A percentile compares a stretch with the other conserved stretches of the same genome.
phyloP scores from a whole-genome alignment of 2,888 invertebrate species.

The Acronicta alni region DNA sequence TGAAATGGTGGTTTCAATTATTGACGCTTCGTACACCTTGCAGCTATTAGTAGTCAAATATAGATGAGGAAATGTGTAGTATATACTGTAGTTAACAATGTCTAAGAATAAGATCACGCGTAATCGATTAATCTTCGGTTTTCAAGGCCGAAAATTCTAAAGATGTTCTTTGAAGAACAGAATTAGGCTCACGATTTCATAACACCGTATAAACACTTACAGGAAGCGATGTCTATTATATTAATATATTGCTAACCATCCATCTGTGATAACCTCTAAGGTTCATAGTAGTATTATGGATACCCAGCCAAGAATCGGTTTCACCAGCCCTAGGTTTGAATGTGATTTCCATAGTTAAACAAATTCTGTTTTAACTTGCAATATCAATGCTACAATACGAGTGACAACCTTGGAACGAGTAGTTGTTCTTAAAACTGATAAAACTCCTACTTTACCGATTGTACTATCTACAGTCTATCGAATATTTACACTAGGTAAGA shows the following conservation, averaged over 20 bases:
- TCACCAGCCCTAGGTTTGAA: neutral
- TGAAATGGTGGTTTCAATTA: conserved; percentile 73
- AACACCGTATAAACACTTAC: conserved; percentile 12
- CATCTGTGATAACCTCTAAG: conserved; percentile 39
- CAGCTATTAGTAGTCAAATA: conserved; percentile 58
- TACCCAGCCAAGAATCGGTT: neutral
- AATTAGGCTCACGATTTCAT: conserved; percentile 20
- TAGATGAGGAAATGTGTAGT: conserved; percentile 52
- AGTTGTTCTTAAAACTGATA: conserved; percentile 1
- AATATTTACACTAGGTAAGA: conserved; percentile 23
- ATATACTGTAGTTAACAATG: conserved; percentile 37
- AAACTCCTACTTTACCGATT: neutral
- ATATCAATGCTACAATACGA: neutral
- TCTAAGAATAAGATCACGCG: conserved; percentile 43
- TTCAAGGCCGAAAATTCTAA: conserved; percentile 44
- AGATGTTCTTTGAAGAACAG: conserved; percentile 27
- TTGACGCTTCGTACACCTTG: conserved; percentile 59
- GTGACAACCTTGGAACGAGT: neutral
- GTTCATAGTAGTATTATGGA: conserved; percentile 1
- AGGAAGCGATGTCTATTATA: conserved; percentile 18
- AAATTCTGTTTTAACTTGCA: neutral
- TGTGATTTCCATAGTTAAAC: neutral
- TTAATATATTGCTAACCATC: conserved; percentile 19
- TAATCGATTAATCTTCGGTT: conserved; percentile 36
- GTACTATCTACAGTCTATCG: conserved; percentile 14